These are phyloP conservation scores for Pempheris klunzingeri DNA, from an alignment of 2,797 vertebrate genomes.

Conservation along the genomic window DNA sequence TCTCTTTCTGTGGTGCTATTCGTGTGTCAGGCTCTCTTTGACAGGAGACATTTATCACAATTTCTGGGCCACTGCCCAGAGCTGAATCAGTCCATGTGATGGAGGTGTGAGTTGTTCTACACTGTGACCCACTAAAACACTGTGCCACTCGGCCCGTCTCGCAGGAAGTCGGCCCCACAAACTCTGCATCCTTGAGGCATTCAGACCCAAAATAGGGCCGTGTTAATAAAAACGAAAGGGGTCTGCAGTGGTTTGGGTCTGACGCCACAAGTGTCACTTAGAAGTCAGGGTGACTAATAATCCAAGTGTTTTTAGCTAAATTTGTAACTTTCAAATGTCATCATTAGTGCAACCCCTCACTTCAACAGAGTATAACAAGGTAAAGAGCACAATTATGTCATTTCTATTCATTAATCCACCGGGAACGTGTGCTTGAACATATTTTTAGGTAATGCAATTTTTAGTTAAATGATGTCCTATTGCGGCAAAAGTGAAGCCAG, in stretches of 20 bases:
- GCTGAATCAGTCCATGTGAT: constrained; percentile 64
- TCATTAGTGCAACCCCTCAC: too few relatives aligned
- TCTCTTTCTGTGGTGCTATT: constrained; percentile 37
- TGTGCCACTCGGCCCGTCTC: constrained; percentile 8
- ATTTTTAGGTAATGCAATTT: neutral
- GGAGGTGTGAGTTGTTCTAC: constrained; percentile 64
- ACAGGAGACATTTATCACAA: constrained; percentile 61
- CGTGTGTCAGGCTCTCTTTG: constrained; percentile 49
- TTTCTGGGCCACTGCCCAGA: constrained; percentile 60
- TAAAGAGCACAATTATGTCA: neutral
- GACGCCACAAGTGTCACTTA: neutral
- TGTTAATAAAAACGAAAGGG: neutral
- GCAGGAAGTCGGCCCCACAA: constrained; percentile 2
- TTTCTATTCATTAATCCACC: neutral
- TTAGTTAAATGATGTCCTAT: neutral
- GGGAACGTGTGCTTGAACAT: neutral
- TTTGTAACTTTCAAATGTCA: neutral
- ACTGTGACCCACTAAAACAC: constrained; percentile 59
- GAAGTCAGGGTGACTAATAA: too few relatives aligned
- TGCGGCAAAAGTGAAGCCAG: neutral
- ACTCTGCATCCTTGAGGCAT: constrained; percentile 7
- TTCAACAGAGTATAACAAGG: neutral
- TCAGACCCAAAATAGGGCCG: neutral
- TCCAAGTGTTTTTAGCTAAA: neutral
- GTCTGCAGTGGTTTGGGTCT: neutral